Conservation (phyloP, 2,888 invertebrate species). For the Cantharis rufa region DNA sequence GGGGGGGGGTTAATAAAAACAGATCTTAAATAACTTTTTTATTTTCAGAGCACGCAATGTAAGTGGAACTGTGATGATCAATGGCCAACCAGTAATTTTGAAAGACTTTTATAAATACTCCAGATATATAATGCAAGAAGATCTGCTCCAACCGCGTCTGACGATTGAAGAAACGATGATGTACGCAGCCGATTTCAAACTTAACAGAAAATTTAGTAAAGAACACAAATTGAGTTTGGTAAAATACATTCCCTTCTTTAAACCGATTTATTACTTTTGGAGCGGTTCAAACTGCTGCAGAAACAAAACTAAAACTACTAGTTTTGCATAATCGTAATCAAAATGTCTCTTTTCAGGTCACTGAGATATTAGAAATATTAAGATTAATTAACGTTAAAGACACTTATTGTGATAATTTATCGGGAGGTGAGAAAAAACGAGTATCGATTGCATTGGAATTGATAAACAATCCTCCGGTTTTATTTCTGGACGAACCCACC, state of each 20-base stretch:
- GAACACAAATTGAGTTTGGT: neutral
- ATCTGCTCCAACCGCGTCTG: neutral
- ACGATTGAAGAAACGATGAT: neutral
- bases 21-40: neutral
- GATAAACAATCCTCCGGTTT: neutral
- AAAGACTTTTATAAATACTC: neutral
- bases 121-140: neutral
- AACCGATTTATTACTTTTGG: no score
- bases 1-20: neutral
- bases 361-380: neutral
- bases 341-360: neutral
- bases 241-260: neutral
- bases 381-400: neutral
- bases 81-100: neutral
- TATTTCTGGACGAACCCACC: neutral
- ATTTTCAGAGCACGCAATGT: neutral
- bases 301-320: no score
- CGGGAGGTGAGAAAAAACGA: neutral
- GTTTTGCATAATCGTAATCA: no score
- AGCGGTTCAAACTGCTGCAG: no score
- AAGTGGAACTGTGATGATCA: neutral
- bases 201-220: neutral
- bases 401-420: neutral
- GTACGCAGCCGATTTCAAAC: neutral
- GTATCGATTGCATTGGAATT: neutral